Conservation (phyloP, 2,113 vertebrate species). For the Nansenia antarctica region DNA sequence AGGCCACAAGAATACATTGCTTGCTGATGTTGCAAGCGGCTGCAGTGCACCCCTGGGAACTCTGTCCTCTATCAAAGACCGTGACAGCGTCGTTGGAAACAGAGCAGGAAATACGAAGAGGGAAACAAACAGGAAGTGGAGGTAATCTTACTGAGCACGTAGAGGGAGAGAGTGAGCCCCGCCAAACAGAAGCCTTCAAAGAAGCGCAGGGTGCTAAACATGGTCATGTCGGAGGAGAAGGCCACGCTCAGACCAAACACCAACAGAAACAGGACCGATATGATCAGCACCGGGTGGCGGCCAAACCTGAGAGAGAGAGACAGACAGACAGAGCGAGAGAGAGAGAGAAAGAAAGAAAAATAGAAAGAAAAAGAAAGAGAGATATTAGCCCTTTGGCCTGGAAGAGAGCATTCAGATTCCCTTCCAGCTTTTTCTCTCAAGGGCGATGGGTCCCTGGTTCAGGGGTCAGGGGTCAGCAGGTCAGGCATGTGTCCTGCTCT, state of each 20-base stretch:
- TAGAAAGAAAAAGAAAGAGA: not conserved
- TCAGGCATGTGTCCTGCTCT: slow-evolving; percentile 19
- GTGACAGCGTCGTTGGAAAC: not conserved
- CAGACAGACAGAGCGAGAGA: not conserved
- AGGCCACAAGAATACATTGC: not conserved
- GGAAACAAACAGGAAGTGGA: slow-evolving; percentile 2
- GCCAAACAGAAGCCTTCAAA: slow-evolving; percentile 98
- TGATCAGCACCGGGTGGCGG: slow-evolving; percentile 80
- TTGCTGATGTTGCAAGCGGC: no score
- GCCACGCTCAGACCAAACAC: slow-evolving; percentile 93
- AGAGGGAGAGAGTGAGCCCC: slow-evolving; percentile 91
- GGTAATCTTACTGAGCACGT: slow-evolving; percentile 87
- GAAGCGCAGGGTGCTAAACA: slow-evolving; percentile 98
- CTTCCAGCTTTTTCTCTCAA: not conserved
- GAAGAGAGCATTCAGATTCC: slow-evolving; percentile 16
- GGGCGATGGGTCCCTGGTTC: slow-evolving; percentile 20
- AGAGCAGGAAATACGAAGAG: not conserved
- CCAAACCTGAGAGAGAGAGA: slow-evolving; percentile 57
- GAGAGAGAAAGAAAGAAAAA: not conserved
- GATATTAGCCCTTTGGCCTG: not conserved
- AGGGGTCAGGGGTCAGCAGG: slow-evolving; percentile 41
- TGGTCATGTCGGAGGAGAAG: slow-evolving; percentile 93
- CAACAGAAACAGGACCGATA: slow-evolving; percentile 90
- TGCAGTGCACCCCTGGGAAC: no score
- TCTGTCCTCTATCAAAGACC: not conserved